These are phyloP conservation scores for Lucilia sericata DNA, from an alignment of 1,140 invertebrate species.

Conservation along the genomic window DNA sequence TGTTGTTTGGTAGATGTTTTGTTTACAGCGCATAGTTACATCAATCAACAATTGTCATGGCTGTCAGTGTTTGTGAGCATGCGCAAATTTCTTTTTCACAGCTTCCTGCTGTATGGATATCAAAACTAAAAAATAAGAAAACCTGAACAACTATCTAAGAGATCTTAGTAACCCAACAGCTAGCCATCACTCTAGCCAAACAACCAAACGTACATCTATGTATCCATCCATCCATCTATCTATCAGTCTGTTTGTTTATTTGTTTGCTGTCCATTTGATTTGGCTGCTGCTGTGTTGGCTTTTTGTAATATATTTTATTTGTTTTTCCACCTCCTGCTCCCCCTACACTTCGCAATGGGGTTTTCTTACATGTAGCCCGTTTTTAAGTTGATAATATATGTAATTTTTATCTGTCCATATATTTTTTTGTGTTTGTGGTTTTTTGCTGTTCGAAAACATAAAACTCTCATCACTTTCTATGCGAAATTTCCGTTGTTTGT, in stretches of 20 bases:
- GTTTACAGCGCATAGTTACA: neutral
- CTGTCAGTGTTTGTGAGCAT: conserved; percentile 38
- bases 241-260: neutral
- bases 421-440: neutral
- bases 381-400: neutral
- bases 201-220: too few species aligned
- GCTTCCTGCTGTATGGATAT: conserved; percentile 26
- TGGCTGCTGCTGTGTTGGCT: neutral
- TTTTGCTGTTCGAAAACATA: neutral
- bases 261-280: neutral
- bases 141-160: neutral
- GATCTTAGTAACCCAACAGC: neutral
- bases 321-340: neutral
- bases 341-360: too few species aligned
- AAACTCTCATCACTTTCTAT: conserved; percentile 39
- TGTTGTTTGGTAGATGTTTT: conserved; percentile 3
- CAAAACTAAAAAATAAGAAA: neutral
- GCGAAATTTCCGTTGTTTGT: conserved; percentile 29
- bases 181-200: neutral
- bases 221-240: too few species aligned
- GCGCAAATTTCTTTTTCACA: conserved; percentile 43
- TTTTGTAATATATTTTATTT: neutral
- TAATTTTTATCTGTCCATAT: conserved; percentile 22
- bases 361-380: neutral
- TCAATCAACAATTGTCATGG: conserved; percentile 40